Conservation (phyloP, 2,113 vertebrate genomes). For the Ceyx melanurus region DNA sequence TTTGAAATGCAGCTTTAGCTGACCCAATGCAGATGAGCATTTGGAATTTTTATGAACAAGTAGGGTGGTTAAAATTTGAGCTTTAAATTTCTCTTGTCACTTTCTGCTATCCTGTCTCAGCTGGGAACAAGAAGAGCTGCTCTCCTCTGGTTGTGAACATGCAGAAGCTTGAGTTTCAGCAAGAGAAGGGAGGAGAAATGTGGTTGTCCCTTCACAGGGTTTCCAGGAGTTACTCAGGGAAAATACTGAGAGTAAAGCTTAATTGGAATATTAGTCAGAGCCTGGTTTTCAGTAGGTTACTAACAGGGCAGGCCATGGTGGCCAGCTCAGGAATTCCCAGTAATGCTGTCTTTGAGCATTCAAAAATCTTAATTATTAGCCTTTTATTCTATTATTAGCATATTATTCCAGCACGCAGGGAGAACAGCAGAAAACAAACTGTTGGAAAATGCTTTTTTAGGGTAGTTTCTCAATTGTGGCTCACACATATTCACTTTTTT, state of each 20-base stretch:
- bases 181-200: background rate
- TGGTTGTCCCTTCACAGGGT: background rate
- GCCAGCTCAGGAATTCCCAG: background rate
- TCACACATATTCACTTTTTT: background rate
- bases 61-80: background rate
- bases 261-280: background rate
- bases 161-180: background rate
- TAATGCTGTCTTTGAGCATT: background rate
- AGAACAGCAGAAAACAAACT: background rate
- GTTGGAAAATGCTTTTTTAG: background rate
- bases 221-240: background rate
- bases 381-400: no score
- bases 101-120: background rate
- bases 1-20: background rate
- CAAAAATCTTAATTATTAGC: background rate
- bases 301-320: background rate
- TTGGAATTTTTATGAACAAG: background rate
- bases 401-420: background rate
- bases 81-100: background rate
- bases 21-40: background rate
- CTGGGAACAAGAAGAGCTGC: background rate
- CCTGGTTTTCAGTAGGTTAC: rapidly evolving
- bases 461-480: background rate
- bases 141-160: background rate
- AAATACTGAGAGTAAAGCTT: background rate